phyloP scores from a whole-genome alignment of 2,797 vertebrate species.

The Micropoecilia bifurca region DNA sequence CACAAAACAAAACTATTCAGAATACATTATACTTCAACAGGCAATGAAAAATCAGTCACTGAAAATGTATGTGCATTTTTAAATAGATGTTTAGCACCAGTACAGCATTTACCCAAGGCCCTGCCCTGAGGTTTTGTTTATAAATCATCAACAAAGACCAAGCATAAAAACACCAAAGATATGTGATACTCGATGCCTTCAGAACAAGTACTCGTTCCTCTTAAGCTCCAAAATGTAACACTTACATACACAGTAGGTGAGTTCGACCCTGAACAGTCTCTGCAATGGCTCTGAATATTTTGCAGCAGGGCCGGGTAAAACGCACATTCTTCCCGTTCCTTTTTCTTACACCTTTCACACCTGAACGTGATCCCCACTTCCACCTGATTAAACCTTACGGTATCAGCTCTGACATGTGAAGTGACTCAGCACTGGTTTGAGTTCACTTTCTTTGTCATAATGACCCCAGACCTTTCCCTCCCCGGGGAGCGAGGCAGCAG shows the following conservation, averaged over 20 bases:
- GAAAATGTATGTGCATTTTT: slow-evolving; percentile 11
- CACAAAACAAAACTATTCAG: slow-evolving; percentile 58
- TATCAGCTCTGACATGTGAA: slow-evolving; percentile 35
- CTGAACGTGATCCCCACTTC: slow-evolving; percentile 7
- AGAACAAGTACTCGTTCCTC: not conserved
- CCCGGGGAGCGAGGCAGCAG: slow-evolving; percentile 37
- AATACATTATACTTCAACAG: slow-evolving; percentile 44
- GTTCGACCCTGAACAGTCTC: slow-evolving; percentile 7
- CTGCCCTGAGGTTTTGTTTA: slow-evolving; percentile 47
- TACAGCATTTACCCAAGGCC: slow-evolving; percentile 34
- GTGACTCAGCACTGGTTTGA: slow-evolving; percentile 45
- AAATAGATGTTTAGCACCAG: slow-evolving; percentile 22
- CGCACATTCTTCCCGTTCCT: not conserved
- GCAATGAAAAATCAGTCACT: slow-evolving; percentile 63
- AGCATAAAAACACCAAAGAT: not conserved
- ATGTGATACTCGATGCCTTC: not conserved
- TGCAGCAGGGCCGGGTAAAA: slow-evolving; percentile 5
- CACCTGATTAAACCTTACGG: slow-evolving; percentile 22
- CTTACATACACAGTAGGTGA: not conserved
- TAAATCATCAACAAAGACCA: not conserved
- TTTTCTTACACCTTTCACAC: slow-evolving; percentile 11
- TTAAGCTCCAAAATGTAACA: not conserved
- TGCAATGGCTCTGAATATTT: slow-evolving; percentile 3
- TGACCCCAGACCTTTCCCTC: slow-evolving; percentile 39
- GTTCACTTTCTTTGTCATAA: slow-evolving; percentile 51